Evolutionary conservation across 2,113 vertebrate species (phyloP).

Genomic region (Quiscalus mexicanus): DNA sequence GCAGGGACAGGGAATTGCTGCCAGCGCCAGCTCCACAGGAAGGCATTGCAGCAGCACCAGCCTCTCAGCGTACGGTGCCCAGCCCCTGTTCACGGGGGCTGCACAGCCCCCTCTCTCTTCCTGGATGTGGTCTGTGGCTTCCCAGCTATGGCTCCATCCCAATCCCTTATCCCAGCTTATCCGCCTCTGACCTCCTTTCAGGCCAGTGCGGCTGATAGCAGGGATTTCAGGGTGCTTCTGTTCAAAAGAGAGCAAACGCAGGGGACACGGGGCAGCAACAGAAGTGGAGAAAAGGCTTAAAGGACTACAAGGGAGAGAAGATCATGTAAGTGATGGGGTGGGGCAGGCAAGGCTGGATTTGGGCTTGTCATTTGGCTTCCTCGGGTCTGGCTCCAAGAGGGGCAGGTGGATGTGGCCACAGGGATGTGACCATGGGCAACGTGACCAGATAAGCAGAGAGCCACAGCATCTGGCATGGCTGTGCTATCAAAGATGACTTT

Average conservation of each 20-base stretch:
- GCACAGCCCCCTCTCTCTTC: background rate
- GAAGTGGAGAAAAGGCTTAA: background rate
- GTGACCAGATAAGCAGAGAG: background rate
- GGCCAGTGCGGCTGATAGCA: conserved; percentile 14
- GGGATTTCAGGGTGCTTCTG: conserved; percentile 8
- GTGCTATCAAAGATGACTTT: background rate
- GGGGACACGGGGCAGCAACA: background rate
- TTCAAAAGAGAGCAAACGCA: background rate
- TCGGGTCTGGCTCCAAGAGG: background rate
- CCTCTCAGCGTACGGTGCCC: background rate
- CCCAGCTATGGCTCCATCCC: background rate
- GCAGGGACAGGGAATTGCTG: background rate
- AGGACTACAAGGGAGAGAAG: background rate
- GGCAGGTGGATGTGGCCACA: background rate
- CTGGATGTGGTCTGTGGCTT: background rate
- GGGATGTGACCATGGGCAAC: background rate
- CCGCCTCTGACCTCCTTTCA: conserved; percentile 65
- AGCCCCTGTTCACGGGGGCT: background rate
- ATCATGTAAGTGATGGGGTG: background rate
- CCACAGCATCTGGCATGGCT: background rate
- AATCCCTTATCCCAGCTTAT: conserved; percentile 65
- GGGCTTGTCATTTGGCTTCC: background rate
- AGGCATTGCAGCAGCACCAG: background rate
- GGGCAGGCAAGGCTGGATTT: background rate
- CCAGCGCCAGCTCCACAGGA: background rate